Base-by-base conservation (phyloP, 1,140 invertebrate genomes). In the Drosophila ironensis region DNA sequence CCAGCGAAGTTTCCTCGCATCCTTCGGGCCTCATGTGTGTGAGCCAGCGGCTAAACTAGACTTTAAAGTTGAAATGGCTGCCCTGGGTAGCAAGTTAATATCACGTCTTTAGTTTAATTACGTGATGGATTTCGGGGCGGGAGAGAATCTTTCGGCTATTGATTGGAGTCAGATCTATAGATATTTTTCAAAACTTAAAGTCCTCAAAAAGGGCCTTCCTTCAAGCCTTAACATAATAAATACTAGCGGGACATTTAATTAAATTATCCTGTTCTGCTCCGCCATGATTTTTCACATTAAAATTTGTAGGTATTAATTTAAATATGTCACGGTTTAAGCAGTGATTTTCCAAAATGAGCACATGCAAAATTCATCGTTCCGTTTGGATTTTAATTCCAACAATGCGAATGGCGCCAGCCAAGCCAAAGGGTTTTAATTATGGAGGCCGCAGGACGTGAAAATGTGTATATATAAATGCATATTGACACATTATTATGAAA, bases 71-170 rank as follows among this genome's bases (percentile, higher is more conserved):
- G 35, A 51, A 38, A 72, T 41, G 12, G 28, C 19, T 41, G 37
- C 28, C 41, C 68, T 7, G 53, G 56, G 60, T 53, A 67, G 76
- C 37, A 59, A 81, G 76, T 81, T 81, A 81, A 81, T 81, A 82
- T 81, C 77, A 81, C 76, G 67, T 81, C 60, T 75, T 69, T 64
- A 64, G 77, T 69, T 81, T 76, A 76, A 82, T 76, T 76, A 82
- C 78, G 78, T 82, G 78, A 76, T 72, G 56, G 78, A 72, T 82
- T 68, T 61, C 48, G 37, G 27, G 45, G 19, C n/a, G 42, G 6
- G 8, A 20, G 45, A 1, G 30, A n/a, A 33, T 42, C 45, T 75
- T 67, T 46, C 66, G 76, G 52, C 38, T 50, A 57, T 64, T 42
- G 60, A 64, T 64, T 19, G 19, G 19, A 11, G 11, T 19, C 44